Evolutionary conservation across 2,888 invertebrate genomes (phyloP).

Genomic region (Cyclophora punctaria): DNA sequence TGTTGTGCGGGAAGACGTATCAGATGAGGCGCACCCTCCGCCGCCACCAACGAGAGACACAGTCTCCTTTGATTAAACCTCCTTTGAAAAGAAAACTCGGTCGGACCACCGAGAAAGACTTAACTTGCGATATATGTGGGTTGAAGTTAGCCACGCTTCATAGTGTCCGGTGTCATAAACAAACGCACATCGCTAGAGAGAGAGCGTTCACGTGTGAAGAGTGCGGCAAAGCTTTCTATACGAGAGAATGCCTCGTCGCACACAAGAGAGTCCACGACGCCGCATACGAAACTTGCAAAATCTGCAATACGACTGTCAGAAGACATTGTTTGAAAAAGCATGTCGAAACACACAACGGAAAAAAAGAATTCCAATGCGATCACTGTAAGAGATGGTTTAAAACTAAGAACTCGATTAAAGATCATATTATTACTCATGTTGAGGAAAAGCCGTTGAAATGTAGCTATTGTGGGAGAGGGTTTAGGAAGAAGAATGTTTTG

Average conservation of each 20-base stretch:
- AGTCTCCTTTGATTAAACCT: background rate
- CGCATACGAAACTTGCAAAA: constrained; percentile 2
- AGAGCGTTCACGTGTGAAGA: constrained; percentile 75
- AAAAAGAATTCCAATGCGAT: constrained; percentile 10
- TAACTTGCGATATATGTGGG: background rate
- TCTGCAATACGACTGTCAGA: constrained; percentile 8
- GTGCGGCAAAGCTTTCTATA: background rate
- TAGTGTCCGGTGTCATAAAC: background rate
- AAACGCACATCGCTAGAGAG: constrained; percentile 73
- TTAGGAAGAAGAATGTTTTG: constrained; percentile 8
- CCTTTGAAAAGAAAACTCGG: constrained; percentile 4
- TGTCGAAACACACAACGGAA: constrained; percentile 6
- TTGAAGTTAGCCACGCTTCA: background rate
- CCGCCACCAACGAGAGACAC: constrained; percentile 2
- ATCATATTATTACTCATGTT: constrained; percentile 8
- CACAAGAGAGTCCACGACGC: background rate
- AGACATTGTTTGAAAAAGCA: constrained; percentile 7
- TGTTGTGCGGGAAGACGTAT: constrained; percentile 2
- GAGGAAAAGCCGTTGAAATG: constrained; percentile 4
- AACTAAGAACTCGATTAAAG: constrained; percentile 6
- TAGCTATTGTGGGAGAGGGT: constrained; percentile 4
- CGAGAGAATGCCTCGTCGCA: background rate
- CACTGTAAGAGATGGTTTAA: constrained; percentile 4
- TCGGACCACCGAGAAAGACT: background rate
- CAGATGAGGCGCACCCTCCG: background rate